Percentiles rank a stretch among this genome's conserved stretches.
These are phyloP conservation scores for Corythornis madagascariensis DNA, from an alignment of 2,113 vertebrate species.

Conservation along the genomic window DNA sequence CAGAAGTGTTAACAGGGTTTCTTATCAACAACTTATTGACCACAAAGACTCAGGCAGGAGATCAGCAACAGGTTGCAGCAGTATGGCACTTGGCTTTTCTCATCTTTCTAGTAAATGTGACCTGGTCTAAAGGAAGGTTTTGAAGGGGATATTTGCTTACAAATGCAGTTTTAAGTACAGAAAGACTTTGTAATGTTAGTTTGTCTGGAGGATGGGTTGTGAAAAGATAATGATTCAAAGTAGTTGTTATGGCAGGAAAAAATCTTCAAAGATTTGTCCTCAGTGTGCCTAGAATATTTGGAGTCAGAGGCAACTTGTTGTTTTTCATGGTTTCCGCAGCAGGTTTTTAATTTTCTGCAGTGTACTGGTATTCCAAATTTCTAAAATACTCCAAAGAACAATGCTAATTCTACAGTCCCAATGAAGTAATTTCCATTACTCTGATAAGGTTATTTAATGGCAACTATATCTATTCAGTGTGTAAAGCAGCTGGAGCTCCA, in stretches of 20 bases:
- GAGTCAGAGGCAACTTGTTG: background rate
- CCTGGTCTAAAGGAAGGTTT: background rate
- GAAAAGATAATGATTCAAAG: background rate
- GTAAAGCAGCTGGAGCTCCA: background rate
- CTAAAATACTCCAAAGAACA: background rate
- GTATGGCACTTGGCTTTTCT: background rate
- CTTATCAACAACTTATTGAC: background rate
- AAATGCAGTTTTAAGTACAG: background rate
- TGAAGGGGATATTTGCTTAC: background rate
- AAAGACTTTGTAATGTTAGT: background rate
- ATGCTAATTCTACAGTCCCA: background rate
- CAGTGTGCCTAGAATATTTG: background rate
- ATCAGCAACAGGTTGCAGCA: background rate
- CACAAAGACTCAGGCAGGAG: background rate
- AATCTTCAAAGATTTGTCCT: background rate
- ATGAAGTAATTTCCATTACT: background rate
- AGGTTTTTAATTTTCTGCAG: background rate
- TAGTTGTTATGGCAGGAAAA: background rate
- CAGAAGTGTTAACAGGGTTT: accelerated
- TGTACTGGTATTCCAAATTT: background rate
- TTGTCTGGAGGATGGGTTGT: background rate
- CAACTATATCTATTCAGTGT: background rate
- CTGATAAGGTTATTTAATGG: background rate
- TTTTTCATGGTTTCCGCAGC: background rate
- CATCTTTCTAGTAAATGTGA: background rate